Base-by-base conservation (phyloP, 2,888 invertebrate genomes). In the Volucella zonaria region DNA sequence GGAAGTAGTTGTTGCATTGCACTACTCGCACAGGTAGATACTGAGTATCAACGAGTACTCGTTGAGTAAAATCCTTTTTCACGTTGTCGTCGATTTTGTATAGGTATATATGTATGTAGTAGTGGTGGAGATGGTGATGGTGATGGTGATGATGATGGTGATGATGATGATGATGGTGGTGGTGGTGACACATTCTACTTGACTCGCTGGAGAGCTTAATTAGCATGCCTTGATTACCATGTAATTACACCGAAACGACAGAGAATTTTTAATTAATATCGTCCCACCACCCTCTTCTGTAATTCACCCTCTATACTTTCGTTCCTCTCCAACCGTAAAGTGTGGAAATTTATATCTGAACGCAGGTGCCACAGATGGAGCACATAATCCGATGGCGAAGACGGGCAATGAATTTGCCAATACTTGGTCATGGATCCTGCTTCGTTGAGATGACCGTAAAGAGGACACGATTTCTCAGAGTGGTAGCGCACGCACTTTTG, bases 141-240 rank as follows among this genome's bases (percentile, higher is more conserved):
- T 45, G 56, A 18, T 9, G 52, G 14, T n/a, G 45, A 11, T 12
- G 51, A 12, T 56, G 51, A 23, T 45, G 61, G 58, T 66, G 58
- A 18, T 54, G 67, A 18, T 9, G 52, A 38, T n/a, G 45, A 11
- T 12, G 51, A 12, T 56, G 51, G 40, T 45, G 61, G 58, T 66
- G 58, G 31, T 54, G 67, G 71, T 85, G 85, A 85, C 85, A 85
- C 58, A 77, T 73, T 85, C 71, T 71, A 76, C 49, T 73, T 70
- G 49, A 61, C 67, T 59, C 15, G 82, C 31, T 51, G 75, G 70
- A 61, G 75, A 76, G 71, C 76, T 81, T 85, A 85, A 85, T 85
- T 85, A 85, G 85, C 85, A 85, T 85, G 85, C 62, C 71, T 77
- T 85, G 81, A 85, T 85, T 77, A 85, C 85, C 85, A 67, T 85